Evolutionary conservation across 2,797 vertebrate genomes (phyloP), one percentile per base, ranked within the genome.

Genomic region (Lagocephalus sceleratus): DNA sequence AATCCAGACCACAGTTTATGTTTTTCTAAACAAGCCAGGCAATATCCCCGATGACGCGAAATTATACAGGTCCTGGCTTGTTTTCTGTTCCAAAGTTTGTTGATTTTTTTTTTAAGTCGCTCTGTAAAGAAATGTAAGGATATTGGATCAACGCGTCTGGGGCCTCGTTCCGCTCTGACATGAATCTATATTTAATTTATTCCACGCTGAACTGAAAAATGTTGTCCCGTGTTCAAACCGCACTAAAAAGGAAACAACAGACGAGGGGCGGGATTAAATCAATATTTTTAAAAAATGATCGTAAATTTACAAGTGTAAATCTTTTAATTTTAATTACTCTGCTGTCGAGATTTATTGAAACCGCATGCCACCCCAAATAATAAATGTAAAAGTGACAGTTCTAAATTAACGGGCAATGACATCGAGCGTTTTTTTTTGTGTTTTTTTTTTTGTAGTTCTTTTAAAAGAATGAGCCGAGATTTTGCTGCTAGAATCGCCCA

Each of bases 151-250:
- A 67, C 70, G 71, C 32, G 57, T 64, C 69, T 66, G 62, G 63
- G 79, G 77, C 72, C 82, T 64, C 67, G 73, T 59, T 74, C 53
- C 77, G 72, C 77, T 74, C 78, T 85, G 66, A 87, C 85, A 83
- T 88, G 73, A 85, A 88, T 89, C 83, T 54, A 73, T 66, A 76
- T 89, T 87, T 85, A 83, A 86, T 89, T 79, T 73, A 84, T 85
- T 55, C 85, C 84, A 88, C 74, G 84, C 85, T 89, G 85, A 68
- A 56, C 60, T 65, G 60, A 83, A 81, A 86, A 86, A 79, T 79
- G 32, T 81, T 81, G 84, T 84, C 78, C 73, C 58, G 60, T 63
- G 75, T 87, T 87, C 82, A 88, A 89, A 81, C 85, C 78, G 59
- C 83, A 81, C 52, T 75, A 82, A 85, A 87, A 81, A 75, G 81